Conservation (phyloP, 2,113 vertebrate species). For the Chloropsis cyanopogon region DNA sequence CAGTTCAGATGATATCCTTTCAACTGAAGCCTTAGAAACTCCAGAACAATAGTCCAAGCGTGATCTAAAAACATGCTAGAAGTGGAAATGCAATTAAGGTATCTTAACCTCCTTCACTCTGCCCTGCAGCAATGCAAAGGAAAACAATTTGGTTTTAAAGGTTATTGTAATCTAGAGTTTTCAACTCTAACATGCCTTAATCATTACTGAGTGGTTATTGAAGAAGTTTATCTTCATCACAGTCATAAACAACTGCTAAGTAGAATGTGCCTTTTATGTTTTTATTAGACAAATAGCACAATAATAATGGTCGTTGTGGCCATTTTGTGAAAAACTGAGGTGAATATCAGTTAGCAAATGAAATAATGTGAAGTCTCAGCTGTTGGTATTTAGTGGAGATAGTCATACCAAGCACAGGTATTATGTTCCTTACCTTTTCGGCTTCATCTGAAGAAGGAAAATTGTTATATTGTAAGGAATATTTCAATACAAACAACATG, state of each 20-base stretch:
- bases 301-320: background rate
- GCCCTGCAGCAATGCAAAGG: constrained; percentile 45
- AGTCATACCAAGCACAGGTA: background rate
- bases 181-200: constrained; percentile 11
- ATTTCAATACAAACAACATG: background rate
- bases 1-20: background rate
- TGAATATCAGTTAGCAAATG: background rate
- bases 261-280: background rate
- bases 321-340: background rate
- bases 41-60: background rate
- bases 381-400: background rate
- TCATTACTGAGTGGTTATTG: constrained; percentile 27
- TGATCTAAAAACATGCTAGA: background rate
- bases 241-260: constrained; percentile 14
- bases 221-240: constrained; percentile 16
- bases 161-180: constrained; percentile 44
- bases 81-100: constrained; percentile 40
- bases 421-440: background rate
- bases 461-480: background rate
- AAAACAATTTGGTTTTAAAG: constrained; percentile 56
- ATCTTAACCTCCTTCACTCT: background rate
- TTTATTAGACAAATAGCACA: background rate
- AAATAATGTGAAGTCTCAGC: background rate
- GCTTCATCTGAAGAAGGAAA: background rate
- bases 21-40: background rate